Evolutionary conservation across 2,797 vertebrate genomes (phyloP), one percentile per base, ranked within the genome.

Genomic region (Malurus leucopterus): DNA sequence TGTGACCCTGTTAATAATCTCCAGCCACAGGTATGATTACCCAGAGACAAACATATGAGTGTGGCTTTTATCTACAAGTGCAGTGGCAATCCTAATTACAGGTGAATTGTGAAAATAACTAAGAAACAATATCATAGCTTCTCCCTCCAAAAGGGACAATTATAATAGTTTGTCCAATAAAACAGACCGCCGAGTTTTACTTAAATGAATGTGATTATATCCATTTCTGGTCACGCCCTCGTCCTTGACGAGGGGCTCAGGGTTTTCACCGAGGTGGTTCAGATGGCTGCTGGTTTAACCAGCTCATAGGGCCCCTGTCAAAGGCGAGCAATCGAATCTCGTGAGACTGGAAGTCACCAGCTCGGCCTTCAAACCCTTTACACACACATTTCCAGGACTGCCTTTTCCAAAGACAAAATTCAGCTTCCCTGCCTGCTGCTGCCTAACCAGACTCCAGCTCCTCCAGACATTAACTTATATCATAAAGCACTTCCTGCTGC

Each of bases 391-490:
- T 34, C 15, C 43, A 67, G 34, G 38, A 70, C 1, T 8, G 1
- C 38, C 21, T 87, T 88, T 89, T 73, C 64, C 30, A 68, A 81
- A 76, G 32, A 13, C 34, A 83, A 65, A 80, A 54, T 29, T 73
- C 78, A 71, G 8, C 43, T 84, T 65, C 34, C 34, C 68, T 70
- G 40, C 34, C 54, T 82, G 34, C 50, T 40, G 27, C 49, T 82
- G 21, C n/a, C 54, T 80, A 76, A 73, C 15, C 34, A 70, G 18
- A 32, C 23, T 74, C 14, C 36, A 38, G 19, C 67, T 62, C 49
- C 78, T 91, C 73, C 77, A 84, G 87, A 78, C 36, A 27, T 27
- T 62, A 74, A 69, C 71, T 55, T 44, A 88, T 81, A 81, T 54
- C 67, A 75, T 58, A 87, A 87, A 70, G 71, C 19, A 6, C 69